Conservation (phyloP, 2,797 vertebrate genomes). For the Chaetodon trifasciatus region DNA sequence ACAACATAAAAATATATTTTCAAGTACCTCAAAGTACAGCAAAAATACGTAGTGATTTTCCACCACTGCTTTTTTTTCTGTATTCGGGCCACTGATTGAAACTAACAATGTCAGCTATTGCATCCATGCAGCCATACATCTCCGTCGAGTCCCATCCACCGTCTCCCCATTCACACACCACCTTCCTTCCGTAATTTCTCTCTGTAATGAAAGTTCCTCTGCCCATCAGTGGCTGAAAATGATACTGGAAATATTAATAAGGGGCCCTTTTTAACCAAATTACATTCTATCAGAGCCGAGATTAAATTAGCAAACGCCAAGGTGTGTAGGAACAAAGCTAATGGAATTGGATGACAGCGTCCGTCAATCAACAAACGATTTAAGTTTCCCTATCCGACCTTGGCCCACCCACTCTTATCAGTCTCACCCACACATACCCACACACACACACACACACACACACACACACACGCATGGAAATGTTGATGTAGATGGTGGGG, state of each 20-base stretch:
- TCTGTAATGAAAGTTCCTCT: constrained; percentile 84
- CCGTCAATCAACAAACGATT: constrained; percentile 80
- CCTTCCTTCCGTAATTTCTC: constrained; percentile 75
- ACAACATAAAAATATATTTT: background rate
- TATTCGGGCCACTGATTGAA: constrained; percentile 50
- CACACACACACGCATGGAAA: constrained; percentile 37
- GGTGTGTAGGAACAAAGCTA: constrained; percentile 81
- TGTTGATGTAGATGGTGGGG: constrained; percentile 21
- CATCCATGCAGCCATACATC: constrained; percentile 72
- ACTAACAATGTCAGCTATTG: constrained; percentile 68
- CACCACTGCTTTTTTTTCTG: background rate
- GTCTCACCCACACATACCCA: constrained; percentile 46
- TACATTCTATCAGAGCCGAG: constrained; percentile 81
- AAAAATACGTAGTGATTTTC: background rate
- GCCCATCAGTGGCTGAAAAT: constrained; percentile 84
- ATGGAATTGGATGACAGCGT: constrained; percentile 84
- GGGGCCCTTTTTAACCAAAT: constrained; percentile 84
- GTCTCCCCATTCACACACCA: constrained; percentile 60
- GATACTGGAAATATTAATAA: constrained; percentile 86
- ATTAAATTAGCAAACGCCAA: constrained; percentile 85
- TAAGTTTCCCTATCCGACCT: constrained; percentile 63
- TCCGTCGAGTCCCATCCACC: constrained; percentile 68
- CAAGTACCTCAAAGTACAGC: background rate
- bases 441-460: constrained; percentile 32
- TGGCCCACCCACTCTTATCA: constrained; percentile 70